Conservation (phyloP, 2,113 vertebrate species). For the Aspiorhynchus laticeps region DNA sequence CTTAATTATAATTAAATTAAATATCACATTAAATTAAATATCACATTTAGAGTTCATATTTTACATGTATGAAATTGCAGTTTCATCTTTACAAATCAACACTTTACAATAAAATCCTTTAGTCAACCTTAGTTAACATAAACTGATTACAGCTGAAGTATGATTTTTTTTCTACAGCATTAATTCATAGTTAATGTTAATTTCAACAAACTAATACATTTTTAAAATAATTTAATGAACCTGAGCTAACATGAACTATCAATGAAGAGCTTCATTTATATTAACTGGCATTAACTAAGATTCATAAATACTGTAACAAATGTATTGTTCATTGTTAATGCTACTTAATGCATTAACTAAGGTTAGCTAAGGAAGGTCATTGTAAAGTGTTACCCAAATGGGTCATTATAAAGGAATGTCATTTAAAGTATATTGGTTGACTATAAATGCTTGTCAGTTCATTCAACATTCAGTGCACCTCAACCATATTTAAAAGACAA, state of each 20-base stretch:
- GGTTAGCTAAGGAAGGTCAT: neutral
- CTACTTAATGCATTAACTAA: neutral
- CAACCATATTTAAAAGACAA: neutral
- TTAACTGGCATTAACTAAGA: neutral
- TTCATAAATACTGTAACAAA: neutral
- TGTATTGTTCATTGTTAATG: neutral
- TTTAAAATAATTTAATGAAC: neutral
- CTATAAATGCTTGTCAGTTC: neutral
- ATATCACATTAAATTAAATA: too few relatives aligned
- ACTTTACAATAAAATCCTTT: neutral
- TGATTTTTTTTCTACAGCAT: too few relatives aligned
- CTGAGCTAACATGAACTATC: neutral
- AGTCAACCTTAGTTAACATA: neutral
- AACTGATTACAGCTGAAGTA: neutral
- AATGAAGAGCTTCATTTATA: neutral
- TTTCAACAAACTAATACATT: neutral
- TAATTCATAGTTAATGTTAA: neutral
- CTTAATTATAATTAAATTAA: too few relatives aligned
- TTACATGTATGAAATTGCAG: neutral
- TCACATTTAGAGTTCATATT: neutral
- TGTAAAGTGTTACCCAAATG: neutral
- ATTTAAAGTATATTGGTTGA: neutral
- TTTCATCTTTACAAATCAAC: neutral
- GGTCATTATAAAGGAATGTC: neutral
- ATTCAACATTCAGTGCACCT: neutral